Base-by-base conservation (phyloP, 2,888 invertebrate genomes). In the Pharmacophagus antenor region DNA sequence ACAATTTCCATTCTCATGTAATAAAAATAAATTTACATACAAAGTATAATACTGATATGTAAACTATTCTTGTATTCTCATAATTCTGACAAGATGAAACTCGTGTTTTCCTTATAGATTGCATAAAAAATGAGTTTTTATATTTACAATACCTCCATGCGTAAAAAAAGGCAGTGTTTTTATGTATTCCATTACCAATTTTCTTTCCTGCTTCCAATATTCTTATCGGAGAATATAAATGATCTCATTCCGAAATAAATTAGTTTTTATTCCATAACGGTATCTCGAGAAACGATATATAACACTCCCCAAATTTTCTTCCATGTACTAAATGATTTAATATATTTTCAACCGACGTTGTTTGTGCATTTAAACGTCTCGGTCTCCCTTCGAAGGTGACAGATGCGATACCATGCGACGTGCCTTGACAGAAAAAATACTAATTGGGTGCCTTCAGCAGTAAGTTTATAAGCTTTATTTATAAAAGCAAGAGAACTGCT, bases 171-270 rank as follows among this genome's bases (percentile, higher is more conserved):
- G 42, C 42, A 42, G 17, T 47, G 21, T 47, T 55, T 47, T 47
- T 55, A 31, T 31, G 47, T 55, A 55, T 55, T 55, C 55, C 46
- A 47, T 55, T 55, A 55, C 54, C 44, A 21, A 54, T 27, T 42
- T 46, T 54, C 54, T 23, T 27, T 23, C 41, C 4, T 18, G 22
- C 55, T 55, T 55, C 55, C 55, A 46, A 55, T 55, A 55, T 47
- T 55, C 55, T 27, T 55, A 55, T 55, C 46, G 31, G 27, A 31
- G 55, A 55, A 55, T 55, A 55, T 47, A 55, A 55, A 55, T 55
- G 55, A 47, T 31, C 27, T 55, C 55, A 55, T 55, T 55, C 21
- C 27, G 55, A 55, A 47, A 55, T 55, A 55, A 55, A 55, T 55
- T 55, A 55, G 47, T 20, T 47, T n/a, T 44, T 44, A 41, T 27